Conservation (phyloP, 2,797 vertebrate genomes). For the Knipowitschia caucasica region DNA sequence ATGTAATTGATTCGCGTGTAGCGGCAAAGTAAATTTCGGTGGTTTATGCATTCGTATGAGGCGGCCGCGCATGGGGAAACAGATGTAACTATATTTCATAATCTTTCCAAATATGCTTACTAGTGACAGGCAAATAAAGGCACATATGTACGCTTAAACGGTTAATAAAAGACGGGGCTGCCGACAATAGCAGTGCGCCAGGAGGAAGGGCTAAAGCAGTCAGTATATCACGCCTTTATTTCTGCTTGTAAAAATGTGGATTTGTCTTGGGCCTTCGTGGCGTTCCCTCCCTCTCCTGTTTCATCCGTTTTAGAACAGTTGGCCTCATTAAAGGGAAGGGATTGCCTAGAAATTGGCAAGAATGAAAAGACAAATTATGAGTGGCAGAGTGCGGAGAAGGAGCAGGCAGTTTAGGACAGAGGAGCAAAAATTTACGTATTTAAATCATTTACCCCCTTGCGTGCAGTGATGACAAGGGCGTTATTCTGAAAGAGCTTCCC, state of each 20-base stretch:
- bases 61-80: slow-evolving; percentile 51
- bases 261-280: slow-evolving; percentile 58
- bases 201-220: slow-evolving; percentile 52
- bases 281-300: slow-evolving; percentile 33
- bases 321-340: slow-evolving; percentile 92
- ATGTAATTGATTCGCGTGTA: slow-evolving; percentile 68
- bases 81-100: slow-evolving; percentile 75
- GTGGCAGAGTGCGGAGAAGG: slow-evolving; percentile 69
- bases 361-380: slow-evolving; percentile 97
- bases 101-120: slow-evolving; percentile 68
- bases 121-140: slow-evolving; percentile 71
- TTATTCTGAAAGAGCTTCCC: slow-evolving; percentile 91
- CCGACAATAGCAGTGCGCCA: slow-evolving; percentile 56
- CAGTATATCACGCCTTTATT: slow-evolving; percentile 73
- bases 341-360: slow-evolving; percentile 94
- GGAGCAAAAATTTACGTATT: slow-evolving; percentile 95
- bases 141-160: slow-evolving; percentile 76
- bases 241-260: slow-evolving; percentile 60
- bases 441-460: slow-evolving; percentile 98
- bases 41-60: slow-evolving; percentile 56
- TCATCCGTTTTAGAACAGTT: slow-evolving; percentile 77
- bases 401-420: slow-evolving; percentile 74
- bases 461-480: slow-evolving; percentile 92
- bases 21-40: slow-evolving; percentile 60
- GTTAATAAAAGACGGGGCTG: slow-evolving; percentile 73